Base-by-base conservation (phyloP, 2,797 vertebrate genomes). In the Taenioides sp. region DNA sequence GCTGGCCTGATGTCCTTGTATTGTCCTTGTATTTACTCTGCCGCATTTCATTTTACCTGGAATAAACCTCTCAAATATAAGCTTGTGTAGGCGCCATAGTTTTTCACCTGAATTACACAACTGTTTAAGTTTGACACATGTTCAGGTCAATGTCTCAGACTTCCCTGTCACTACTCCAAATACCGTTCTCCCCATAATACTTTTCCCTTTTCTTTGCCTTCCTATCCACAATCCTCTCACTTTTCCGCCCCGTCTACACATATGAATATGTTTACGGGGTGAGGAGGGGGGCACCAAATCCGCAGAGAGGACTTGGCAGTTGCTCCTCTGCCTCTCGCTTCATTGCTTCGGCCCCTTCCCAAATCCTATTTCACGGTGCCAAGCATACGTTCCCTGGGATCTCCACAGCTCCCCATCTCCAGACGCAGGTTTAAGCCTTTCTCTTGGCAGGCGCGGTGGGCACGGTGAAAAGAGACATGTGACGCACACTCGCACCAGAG, bases 331-430 rank as follows among this genome's bases (percentile, higher is more conserved):
- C 86, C 89, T 91, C 90, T 91, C 92, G 91, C 92, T 93, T 89
- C 91, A 90, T 89, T 89, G 92, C 91, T 91, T 89, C 86, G 91
- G 91, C 91, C 90, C 87, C 90, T 66, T 82, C 87, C 88, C 77
- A 90, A 93, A 93, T 93, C 91, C 90, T 91, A 91, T 93, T 92
- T 93, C 88, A 90, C 84, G 87, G 88, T 90, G 91, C 92, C 92
- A 92, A 90, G 87, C 91, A 90, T 90, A 87, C 89, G 85, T 89
- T 92, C 92, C 88, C 91, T 91, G 92, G 87, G 91, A 93, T 93
- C 92, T 93, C 89, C 89, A 84, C 89, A 86, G 86, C 90, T 89
- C 87, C 88, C 88, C 86, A 89, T 93, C 90, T 91, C 91, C 89
- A 92, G 92, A 93, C 90, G 87, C 92, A 91, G 92, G 88, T 90